These are phyloP conservation scores for Psittacula echo DNA, from an alignment of 2,797 vertebrate genomes.

Conservation along the genomic window DNA sequence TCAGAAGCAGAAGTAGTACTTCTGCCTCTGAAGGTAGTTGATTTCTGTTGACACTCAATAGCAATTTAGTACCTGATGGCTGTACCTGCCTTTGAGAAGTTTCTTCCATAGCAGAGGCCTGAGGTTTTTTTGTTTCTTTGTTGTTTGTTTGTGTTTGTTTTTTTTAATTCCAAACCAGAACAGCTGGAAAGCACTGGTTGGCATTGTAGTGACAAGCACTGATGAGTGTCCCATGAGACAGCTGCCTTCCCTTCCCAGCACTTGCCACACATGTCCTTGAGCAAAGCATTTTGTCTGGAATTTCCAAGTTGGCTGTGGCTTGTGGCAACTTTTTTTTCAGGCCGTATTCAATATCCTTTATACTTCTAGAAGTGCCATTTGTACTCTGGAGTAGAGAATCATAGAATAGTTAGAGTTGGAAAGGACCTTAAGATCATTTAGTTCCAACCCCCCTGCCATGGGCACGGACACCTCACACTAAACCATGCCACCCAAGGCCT, in stretches of 20 bases:
- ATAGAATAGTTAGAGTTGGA: no score
- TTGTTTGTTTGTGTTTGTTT: no score
- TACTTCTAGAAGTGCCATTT: neutral
- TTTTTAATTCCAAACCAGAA: neutral
- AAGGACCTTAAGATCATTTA: no score
- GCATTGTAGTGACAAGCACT: neutral
- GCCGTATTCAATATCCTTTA: neutral
- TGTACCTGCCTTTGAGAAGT: neutral
- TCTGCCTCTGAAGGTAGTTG: neutral
- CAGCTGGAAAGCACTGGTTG: neutral
- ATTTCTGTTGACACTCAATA: neutral
- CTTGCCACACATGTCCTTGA: neutral
- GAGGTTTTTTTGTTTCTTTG: neutral
- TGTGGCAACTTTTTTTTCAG: neutral
- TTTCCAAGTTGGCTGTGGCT: neutral
- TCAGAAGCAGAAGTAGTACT: neutral
- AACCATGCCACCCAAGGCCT: no score
- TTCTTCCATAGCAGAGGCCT: neutral
- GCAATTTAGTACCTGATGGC: neutral
- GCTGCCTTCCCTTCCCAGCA: neutral
- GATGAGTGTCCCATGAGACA: rapidly evolving
- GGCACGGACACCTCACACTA: no score
- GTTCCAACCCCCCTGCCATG: no score
- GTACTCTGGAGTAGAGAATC: neutral
- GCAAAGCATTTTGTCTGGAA: neutral